Evolutionary conservation across 2,888 invertebrate genomes (phyloP), one percentile per base, ranked within the genome.

Genomic region (Silvanus unidentatus): DNA sequence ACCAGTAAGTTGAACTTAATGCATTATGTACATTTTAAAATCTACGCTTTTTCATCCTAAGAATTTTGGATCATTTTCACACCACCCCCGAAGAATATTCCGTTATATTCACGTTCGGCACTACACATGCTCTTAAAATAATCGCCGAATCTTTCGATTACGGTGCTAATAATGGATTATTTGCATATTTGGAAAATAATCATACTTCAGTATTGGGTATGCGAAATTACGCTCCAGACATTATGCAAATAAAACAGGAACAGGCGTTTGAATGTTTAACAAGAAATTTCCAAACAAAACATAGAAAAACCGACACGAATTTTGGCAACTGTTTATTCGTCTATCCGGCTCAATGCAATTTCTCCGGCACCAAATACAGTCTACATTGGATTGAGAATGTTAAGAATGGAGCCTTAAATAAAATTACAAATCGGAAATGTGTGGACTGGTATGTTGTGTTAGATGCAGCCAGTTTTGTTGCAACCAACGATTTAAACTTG

Each of bases 161-260:
- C 66, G 52, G 53, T 45, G 55, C 62, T 44, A 40, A 47, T 16
- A 44, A 53, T 36, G 64, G 65, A 40, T 74, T 77, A 40, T 90
- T 93, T 65, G 79, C 82, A 6, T 92, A 94, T 67, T 75, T 89
- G 42, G 80, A 85, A 65, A 95, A 97, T 68, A 96, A 91, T 66
- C 98, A 98, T 67, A 97, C 97, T 1, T 97, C 97, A 1, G 93
- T 95, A 0, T 75, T 97, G 47, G 97, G 98, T 9, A 85, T 97
- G 80, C 77, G 97, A 64, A 88, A 87, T 68, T 64, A 87, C 42
- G 84, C 86, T 1, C 60, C 69, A 48, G 70, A 78, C 42, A 67
- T 81, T 12, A 71, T 74, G 47, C 78, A 81, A 48, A 69, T 89
- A 32, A 73, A 75, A 28, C 78, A 78, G 55, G 69, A 78, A 15